Evolutionary conservation across 2,888 invertebrate genomes (phyloP).

Genomic region (Lamellibrachia satsuma): DNA sequence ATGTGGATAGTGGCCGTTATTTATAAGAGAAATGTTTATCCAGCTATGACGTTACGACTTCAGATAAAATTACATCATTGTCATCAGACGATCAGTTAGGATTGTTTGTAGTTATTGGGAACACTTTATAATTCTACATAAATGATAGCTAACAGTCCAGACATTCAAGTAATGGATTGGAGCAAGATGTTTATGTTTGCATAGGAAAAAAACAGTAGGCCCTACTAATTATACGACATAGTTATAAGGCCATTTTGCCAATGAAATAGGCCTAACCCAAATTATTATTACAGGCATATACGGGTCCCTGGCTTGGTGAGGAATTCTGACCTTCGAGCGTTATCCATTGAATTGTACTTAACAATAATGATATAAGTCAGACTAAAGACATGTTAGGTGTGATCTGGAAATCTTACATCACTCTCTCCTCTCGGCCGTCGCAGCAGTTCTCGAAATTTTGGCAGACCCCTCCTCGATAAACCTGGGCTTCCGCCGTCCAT

Average conservation of each 20-base stretch:
- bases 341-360: background rate
- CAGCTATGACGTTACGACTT: no score
- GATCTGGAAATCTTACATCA: conserved; percentile 36
- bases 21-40: no score
- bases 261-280: background rate
- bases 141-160: no score
- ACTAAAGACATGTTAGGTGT: background rate
- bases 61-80: no score
- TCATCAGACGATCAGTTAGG: no score
- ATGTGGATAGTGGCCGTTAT: no score
- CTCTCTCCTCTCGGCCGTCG: conserved; percentile 42
- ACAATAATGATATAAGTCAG: background rate
- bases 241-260: background rate
- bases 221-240: no score
- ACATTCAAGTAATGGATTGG: no score
- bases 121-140: no score
- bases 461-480: conserved; percentile 32
- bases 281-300: background rate
- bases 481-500: conserved; percentile 32
- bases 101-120: no score
- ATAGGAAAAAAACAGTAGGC: no score
- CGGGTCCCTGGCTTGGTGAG: background rate
- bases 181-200: no score
- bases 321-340: background rate
- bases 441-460: conserved; percentile 44